These are phyloP conservation scores for Xanthorhoe spadicearia DNA, from an alignment of 2,888 invertebrate species.

Conservation along the genomic window DNA sequence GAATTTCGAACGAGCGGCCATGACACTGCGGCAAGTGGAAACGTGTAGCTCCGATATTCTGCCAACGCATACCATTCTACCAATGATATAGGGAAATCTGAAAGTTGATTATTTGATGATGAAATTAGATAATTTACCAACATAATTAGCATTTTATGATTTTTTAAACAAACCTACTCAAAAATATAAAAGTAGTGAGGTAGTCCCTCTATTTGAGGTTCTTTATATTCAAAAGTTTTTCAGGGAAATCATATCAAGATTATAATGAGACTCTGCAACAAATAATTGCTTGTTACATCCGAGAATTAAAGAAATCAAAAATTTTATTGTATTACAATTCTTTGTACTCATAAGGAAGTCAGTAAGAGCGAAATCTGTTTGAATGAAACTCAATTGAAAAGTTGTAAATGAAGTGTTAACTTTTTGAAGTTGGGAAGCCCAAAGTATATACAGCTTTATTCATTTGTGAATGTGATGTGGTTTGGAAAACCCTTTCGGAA, in stretches of 20 bases:
- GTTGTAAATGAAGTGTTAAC: conserved; percentile 14
- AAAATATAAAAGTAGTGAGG: too few species aligned
- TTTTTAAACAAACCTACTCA: too few species aligned
- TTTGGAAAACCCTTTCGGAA: conserved; percentile 10
- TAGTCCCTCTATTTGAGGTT: too few species aligned
- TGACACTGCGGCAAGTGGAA: conserved; percentile 31
- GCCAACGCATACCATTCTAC: neutral
- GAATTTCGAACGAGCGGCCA: conserved; percentile 23
- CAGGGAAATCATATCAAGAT: neutral
- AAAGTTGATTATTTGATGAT: neutral
- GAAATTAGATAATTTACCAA: neutral
- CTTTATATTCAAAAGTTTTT: neutral
- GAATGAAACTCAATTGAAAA: conserved; percentile 4
- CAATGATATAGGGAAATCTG: neutral
- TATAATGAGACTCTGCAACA: neutral
- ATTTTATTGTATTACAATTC: neutral
- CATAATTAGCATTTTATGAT: neutral
- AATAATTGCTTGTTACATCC: neutral
- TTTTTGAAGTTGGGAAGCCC: conserved; percentile 12
- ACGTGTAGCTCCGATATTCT: conserved; percentile 12
- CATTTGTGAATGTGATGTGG: neutral
- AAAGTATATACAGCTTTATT: neutral
- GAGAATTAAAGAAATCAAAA: neutral
- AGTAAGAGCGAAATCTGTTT: neutral
- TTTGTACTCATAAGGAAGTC: conserved; percentile 18